Percentiles rank a stretch among this genome's conserved stretches.
Conservation (phyloP, 2,113 vertebrate genomes). For the Leptodactylus fuscus region DNA sequence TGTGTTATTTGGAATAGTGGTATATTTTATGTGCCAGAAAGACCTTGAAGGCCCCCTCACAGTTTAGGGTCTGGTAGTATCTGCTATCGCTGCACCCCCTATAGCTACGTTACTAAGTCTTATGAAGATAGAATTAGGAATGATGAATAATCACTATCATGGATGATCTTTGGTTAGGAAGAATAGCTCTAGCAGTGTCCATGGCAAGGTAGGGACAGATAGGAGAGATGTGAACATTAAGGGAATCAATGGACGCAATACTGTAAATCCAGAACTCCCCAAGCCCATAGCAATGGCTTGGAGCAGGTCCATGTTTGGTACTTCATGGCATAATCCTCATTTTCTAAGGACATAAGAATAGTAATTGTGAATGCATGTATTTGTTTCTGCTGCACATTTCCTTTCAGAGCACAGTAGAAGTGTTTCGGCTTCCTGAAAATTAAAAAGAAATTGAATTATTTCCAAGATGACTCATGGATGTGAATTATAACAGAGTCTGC, state of each 20-base stretch:
- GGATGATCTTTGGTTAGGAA: too few species aligned
- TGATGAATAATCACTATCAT: too few species aligned
- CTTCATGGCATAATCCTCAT: background rate
- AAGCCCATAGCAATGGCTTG: background rate
- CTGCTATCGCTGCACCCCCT: too few species aligned
- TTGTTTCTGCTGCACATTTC: background rate
- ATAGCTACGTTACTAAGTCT: too few species aligned
- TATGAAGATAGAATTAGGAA: too few species aligned
- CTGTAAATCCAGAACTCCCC: background rate
- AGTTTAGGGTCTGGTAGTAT: too few species aligned
- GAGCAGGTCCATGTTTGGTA: background rate
- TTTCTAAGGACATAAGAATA: background rate
- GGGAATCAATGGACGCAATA: background rate
- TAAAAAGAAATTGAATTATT: conserved; percentile 35
- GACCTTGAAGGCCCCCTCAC: too few species aligned
- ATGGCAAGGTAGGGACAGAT: background rate
- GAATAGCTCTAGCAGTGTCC: too few species aligned
- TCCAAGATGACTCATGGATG: conserved; percentile 56
- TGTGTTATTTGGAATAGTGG: too few species aligned
- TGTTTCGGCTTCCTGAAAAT: conserved; percentile 12
- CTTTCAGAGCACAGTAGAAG: background rate
- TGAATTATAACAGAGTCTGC: conserved; percentile 49
- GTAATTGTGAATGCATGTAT: background rate
- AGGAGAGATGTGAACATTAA: background rate
- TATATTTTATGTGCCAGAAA: too few species aligned